These are phyloP conservation scores for Petrolisthes cinctipes DNA, from an alignment of 2,888 invertebrate species.

Conservation along the genomic window DNA sequence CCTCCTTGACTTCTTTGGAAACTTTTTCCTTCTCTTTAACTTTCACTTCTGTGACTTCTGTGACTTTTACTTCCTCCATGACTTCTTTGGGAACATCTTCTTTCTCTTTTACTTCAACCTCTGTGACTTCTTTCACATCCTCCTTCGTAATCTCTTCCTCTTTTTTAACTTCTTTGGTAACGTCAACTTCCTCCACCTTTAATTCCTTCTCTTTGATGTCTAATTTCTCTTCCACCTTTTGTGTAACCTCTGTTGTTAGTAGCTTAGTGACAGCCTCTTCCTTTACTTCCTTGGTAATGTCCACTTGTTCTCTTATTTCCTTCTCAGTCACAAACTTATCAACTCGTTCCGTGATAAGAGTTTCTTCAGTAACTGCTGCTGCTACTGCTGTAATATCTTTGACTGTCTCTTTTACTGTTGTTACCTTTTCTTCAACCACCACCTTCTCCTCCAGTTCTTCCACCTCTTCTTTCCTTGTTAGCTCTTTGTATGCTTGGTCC, in stretches of 20 bases:
- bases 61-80: conserved; percentile 46
- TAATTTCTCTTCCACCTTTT: conserved; percentile 30
- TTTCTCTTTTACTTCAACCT: not conserved
- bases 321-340: not conserved
- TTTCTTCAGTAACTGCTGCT: conserved; percentile 2
- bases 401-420: conserved; percentile 34
- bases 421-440: not conserved
- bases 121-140: not conserved
- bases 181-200: not conserved
- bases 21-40: conserved; percentile 1
- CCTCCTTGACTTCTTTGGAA: conserved; percentile 1
- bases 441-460: conserved; percentile 33
- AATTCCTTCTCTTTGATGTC: conserved; percentile 1
- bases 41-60: conserved; percentile 29
- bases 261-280: not conserved
- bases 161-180: conserved; percentile 28
- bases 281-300: not conserved
- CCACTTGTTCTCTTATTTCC: not conserved
- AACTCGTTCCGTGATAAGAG: not conserved
- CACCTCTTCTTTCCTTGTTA: conserved; percentile 26
- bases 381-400: conserved; percentile 31
- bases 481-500: conserved; percentile 26
- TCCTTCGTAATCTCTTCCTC: conserved; percentile 19
- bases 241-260: not conserved
- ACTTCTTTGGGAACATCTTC: conserved; percentile 12